A percentile compares a stretch with the other conserved stretches of the same genome.
These are phyloP conservation scores for Ooceraea biroi DNA, from an alignment of 1,140 invertebrate species.

Conservation along the genomic window DNA sequence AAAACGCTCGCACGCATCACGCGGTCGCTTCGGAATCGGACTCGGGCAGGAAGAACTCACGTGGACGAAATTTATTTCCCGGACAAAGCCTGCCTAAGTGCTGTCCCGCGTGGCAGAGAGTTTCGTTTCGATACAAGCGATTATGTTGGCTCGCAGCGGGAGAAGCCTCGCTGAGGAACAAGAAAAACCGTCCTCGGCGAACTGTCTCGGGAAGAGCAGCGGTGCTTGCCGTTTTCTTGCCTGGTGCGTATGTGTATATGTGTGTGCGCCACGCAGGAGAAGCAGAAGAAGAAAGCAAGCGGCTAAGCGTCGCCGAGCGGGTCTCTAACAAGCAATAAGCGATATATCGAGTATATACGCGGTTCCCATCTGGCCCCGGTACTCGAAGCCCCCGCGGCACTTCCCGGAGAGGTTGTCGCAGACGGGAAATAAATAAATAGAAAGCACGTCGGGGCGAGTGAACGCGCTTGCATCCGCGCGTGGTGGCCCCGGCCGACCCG, in stretches of 20 bases:
- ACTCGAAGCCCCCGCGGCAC: constrained; percentile 41
- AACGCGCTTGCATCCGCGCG: background rate
- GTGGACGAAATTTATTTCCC: too few relatives aligned
- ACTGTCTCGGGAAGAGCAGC: too few relatives aligned
- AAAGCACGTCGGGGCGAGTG: constrained; percentile 36
- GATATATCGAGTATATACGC: constrained; percentile 26
- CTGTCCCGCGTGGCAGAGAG: background rate
- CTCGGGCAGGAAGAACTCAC: too few relatives aligned
- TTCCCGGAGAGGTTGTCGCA: constrained; percentile 49
- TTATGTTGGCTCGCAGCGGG: background rate
- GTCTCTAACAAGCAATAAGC: constrained; percentile 57
- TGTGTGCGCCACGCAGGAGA: too few relatives aligned
- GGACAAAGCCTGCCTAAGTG: too few relatives aligned
- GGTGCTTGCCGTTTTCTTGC: too few relatives aligned
- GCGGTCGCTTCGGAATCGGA: too few relatives aligned
- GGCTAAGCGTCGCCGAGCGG: constrained; percentile 30
- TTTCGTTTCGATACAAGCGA: too few relatives aligned
- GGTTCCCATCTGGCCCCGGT: constrained; percentile 46
- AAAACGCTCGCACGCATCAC: too few relatives aligned
- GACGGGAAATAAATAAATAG: constrained; percentile 64
- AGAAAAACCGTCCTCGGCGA: constrained; percentile 28
- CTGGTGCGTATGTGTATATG: too few relatives aligned
- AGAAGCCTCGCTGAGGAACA: constrained; percentile 18
- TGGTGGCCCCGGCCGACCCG: constrained; percentile 16
- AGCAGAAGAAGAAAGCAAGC: constrained; percentile 42